Conservation (phyloP, 2,797 vertebrate genomes). For the Threskiornis aethiopicus region DNA sequence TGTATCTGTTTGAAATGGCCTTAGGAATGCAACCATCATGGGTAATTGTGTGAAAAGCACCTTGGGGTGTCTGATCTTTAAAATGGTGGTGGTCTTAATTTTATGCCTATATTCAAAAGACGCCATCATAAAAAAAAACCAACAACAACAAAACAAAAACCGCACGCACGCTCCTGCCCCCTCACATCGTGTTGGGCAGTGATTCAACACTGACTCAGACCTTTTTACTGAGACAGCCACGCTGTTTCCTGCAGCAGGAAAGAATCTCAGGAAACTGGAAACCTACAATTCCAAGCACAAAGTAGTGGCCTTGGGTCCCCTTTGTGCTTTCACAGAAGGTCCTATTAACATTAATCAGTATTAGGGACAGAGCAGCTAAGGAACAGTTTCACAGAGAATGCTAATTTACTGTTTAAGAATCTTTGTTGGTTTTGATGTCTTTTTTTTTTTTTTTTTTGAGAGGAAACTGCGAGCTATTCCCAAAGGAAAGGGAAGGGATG, state of each 20-base stretch:
- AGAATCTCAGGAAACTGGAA: background rate
- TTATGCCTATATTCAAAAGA: background rate
- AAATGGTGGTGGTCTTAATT: background rate
- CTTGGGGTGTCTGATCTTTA: background rate
- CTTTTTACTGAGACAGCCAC: background rate
- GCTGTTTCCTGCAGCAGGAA: background rate
- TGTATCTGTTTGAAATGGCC: background rate
- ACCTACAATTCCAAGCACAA: background rate
- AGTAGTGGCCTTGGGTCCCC: background rate
- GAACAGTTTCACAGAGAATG: background rate
- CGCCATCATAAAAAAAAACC: background rate
- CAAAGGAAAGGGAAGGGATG: background rate
- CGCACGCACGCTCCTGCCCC: accelerated
- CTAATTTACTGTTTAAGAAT: background rate
- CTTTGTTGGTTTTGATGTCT: background rate
- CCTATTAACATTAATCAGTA: background rate
- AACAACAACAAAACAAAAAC: background rate
- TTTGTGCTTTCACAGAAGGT: background rate
- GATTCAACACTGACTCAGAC: background rate
- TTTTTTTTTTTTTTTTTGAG: background rate
- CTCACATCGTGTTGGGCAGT: background rate
- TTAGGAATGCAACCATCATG: background rate
- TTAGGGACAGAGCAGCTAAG: background rate
- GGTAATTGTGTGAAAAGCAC: background rate
- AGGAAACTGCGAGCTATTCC: background rate